Percentiles rank a stretch among this genome's conserved stretches.
Conservation (phyloP, 2,888 invertebrate species). For the Pogonocherus hispidulus region DNA sequence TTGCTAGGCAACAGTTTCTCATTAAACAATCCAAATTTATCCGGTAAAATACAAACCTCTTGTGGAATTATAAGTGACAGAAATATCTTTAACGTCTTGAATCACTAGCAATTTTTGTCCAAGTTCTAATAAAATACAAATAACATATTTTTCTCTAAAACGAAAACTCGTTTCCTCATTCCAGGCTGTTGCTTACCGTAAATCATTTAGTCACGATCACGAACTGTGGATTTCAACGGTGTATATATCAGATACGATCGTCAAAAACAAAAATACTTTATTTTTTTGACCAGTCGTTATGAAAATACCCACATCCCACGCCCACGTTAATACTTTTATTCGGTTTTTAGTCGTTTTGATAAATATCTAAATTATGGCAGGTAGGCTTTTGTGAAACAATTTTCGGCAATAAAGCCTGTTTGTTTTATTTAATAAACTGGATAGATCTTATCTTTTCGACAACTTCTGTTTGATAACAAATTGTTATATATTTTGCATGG, state of each 20-base stretch:
- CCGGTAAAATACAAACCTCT: no score
- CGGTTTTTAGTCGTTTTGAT: constrained; percentile 24
- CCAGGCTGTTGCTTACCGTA: constrained; percentile 6
- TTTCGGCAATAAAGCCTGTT: constrained; percentile 28
- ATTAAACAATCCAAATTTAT: no score
- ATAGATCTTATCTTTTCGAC: constrained; percentile 30
- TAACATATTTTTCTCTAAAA: no score
- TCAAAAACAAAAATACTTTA: constrained; percentile 27
- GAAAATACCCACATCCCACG: constrained; percentile 27
- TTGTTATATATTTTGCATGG: neutral
- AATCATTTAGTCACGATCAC: constrained; percentile 29
- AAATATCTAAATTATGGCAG: constrained; percentile 31
- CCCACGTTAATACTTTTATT: constrained; percentile 10
- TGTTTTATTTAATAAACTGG: constrained; percentile 32
- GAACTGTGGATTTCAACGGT: constrained; percentile 12
- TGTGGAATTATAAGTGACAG: no score
- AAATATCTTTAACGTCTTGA: no score
- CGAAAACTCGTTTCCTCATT: neutral
- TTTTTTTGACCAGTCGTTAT: constrained; percentile 25
- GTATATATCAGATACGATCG: constrained; percentile 23
- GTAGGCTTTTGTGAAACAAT: constrained; percentile 22
- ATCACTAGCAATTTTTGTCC: no score
- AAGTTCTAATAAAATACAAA: no score
- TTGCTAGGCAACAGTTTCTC: no score
- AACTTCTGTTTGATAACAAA: constrained; percentile 17